Evolutionary conservation across 2,888 invertebrate species (phyloP), one percentile per base, ranked within the genome.

Genomic region (Caenorhabditis sp.): DNA sequence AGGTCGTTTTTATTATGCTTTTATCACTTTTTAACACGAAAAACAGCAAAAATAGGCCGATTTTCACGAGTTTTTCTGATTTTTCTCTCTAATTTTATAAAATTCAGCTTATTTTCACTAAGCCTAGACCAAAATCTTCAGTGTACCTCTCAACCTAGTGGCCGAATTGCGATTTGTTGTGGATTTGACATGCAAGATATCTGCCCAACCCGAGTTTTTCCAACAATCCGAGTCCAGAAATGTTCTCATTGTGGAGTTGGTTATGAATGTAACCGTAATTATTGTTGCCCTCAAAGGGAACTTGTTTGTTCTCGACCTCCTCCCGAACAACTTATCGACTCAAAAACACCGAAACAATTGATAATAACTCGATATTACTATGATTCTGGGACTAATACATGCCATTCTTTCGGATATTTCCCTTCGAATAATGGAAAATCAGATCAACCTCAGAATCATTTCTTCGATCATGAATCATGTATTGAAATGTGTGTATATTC

Each of bases 361-460:
- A 36, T 14, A n/a, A 21, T 31, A 20, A 14, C 20, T 14, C n/a
- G 57, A 58, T 82, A 65, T 62, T 82, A 63, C 63, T 82, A 74
- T 59, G 80, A 82, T 54, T 50, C 70, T 5, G 63, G 62, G 8
- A 71, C 72, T 1, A 67, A 64, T 50, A 67, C 74, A 12, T 82
- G 82, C 60, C 76, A 71, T 17, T 59, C 68, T 1, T 81, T 81
- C 50, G 64, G 66, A 20, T 80, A 71, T 63, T 59, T 59, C 17
- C 67, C 64, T 43, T 67, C 74, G 36, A 63, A 69, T 63, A 20
- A 10, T 27, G 0, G 12, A 27, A 53, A 27, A 20, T 26, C 63
- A 8, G 58, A 49, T 17, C 52, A 57, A 61, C 68, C 27, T 12
- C 75, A 79, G n/a, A 82, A 82, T 60, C 78, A 80, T 21, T 82